These are phyloP conservation scores for Platanista minor DNA, from an alignment of 2,113 vertebrate species.

Conservation along the genomic window DNA sequence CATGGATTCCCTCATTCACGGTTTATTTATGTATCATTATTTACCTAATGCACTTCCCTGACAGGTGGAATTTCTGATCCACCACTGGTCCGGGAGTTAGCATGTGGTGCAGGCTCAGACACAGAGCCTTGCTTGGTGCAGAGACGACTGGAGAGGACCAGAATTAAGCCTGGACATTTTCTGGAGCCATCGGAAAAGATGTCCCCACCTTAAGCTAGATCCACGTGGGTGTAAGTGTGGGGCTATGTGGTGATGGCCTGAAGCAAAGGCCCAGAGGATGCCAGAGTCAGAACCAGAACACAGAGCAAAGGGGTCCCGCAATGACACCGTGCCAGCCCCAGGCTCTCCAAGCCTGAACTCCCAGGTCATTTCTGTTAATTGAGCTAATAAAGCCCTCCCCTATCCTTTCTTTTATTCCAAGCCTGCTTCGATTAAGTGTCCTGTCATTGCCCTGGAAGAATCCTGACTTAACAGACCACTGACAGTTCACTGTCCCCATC, in stretches of 20 bases:
- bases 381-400: not conserved
- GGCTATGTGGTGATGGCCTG: not conserved
- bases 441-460: not conserved
- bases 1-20: too few species aligned
- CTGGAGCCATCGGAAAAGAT: not conserved
- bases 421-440: not conserved
- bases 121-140: accelerated
- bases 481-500: not conserved
- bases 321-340: too few species aligned
- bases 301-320: not conserved
- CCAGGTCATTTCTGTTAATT: too few species aligned
- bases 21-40: not conserved
- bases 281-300: too few species aligned
- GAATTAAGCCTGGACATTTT: not conserved
- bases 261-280: not conserved
- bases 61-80: not conserved
- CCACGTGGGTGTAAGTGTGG: accelerated
- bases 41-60: not conserved
- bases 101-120: not conserved
- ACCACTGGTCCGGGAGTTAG: not conserved
- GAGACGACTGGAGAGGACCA: not conserved
- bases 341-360: not conserved
- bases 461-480: not conserved
- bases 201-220: not conserved
- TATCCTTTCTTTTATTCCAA: not conserved